Evolutionary conservation across 2,888 invertebrate genomes (phyloP), one percentile per base, ranked within the genome.

Genomic region (Junonia oenone): DNA sequence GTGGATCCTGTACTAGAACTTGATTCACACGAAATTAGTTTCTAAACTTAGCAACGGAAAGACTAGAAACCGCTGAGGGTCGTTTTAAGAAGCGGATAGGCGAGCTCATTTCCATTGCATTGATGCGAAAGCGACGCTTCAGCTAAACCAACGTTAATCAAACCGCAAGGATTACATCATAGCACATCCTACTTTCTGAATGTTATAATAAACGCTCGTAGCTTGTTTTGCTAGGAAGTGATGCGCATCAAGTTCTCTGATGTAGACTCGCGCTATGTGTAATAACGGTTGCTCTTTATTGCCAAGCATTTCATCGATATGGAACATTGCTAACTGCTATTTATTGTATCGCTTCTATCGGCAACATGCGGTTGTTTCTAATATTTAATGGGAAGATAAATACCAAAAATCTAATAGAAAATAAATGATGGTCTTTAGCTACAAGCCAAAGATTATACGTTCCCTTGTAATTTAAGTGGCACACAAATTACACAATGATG

Each of bases 91-190:
- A 65, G 66, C 68, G 61, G 67, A 64, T 65, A 64, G 62, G 53
- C 59, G 48, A 58, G 61, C 73, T 76, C 72, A 76, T 80, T 81
- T 77, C 66, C 75, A 81, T 70, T 67, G 63, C 64, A 67, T 75
- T 68, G 69, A 72, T 71, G 73, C 76, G 67, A 79, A 77, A 76
- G 72, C 73, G 71, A 76, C 56, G 56, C 61, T 56, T 51, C 58
- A 54, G 54, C 74, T 60, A 62, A 70, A 62, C 65, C 72, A 70
- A 73, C 75, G 73, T 73, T 75, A 74, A 77, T 76, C 73, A 69
- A 71, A 70, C 49, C 49, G 33, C 64, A 64, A 60, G 54, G 53
- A 56, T 63, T 62, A 61, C 60, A 75, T 73, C 78, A 76, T 78
- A 79, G 50, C 46, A 46, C 52, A 61, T 61, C 55, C 52, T 58